Base-by-base conservation (phyloP, 2,888 invertebrate genomes). In the Aromia moschata region DNA sequence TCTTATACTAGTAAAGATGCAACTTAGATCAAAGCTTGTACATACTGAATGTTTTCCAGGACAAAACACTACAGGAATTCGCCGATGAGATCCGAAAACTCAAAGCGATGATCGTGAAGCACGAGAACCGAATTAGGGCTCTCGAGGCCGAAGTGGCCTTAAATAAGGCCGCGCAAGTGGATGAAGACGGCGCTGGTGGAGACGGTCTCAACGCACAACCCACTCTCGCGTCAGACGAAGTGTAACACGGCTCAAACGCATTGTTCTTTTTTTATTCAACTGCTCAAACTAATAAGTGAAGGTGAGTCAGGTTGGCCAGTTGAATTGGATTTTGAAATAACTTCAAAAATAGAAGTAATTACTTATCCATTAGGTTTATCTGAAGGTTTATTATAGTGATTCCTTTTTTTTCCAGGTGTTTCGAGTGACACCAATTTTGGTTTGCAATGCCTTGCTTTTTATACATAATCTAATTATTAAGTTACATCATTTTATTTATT, bases 21-120 rank as follows among this genome's bases (percentile, higher is more conserved):
- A n/a, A n/a, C n/a, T n/a, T n/a, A n/a, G n/a, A n/a, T n/a, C n/a
- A n/a, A n/a, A n/a, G n/a, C n/a, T n/a, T n/a, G n/a, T n/a, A n/a
- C n/a, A n/a, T n/a, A n/a, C n/a, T n/a, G n/a, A n/a, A n/a, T 25
- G n/a, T 56, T 15, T 70, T 67, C 15, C 80, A 72, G 90, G 89
- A 90, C 67, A 90, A 90, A 69, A 88, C 91, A 67, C 82, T 94
- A 12, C 92, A 93, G 70, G 94, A 94, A 77, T 86, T 94, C 70
- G 87, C 90, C 36, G 94, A 95, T 76, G 95, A 95, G 81, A 94
- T 96, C 71, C 88, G 94, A 58, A 94, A 94, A 79, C 82, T 96
- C 67, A 96, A 96, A 77, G 92, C 94, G n/a, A 93, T 96, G 80
- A 93, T 96, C 70, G 92, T 96, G 17, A 95, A 95, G 76, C 96